A percentile compares a stretch with the other conserved stretches of the same genome.
Conservation (phyloP, 2,113 vertebrate species). For the Miniopterus natalensis region DNA sequence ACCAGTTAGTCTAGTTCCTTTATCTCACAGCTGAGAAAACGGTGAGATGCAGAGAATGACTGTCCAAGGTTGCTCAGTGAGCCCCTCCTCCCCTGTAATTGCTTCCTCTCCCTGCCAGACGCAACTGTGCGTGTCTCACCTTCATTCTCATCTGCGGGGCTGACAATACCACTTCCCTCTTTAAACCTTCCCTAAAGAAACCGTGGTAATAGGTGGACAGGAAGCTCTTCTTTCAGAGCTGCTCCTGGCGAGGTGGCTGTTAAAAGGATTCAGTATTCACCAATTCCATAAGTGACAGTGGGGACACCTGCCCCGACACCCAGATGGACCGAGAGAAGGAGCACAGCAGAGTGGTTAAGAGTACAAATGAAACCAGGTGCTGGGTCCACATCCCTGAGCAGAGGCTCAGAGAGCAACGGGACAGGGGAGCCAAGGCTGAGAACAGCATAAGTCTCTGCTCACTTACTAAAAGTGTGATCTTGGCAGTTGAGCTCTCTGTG, state of each 20-base stretch:
- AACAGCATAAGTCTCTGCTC: neutral
- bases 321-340: neutral
- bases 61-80: neutral
- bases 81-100: neutral
- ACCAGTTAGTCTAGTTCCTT: neutral
- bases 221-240: neutral
- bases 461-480: neutral
- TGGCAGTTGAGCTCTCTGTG: neutral
- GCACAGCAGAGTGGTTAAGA: neutral
- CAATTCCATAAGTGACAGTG: neutral
- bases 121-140: neutral
- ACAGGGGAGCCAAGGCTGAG: neutral
- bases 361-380: neutral
- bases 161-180: constrained; percentile 15
- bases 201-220: neutral
- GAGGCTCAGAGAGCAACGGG: neutral
- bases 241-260: neutral
- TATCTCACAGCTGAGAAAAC: constrained; percentile 33
- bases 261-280: neutral
- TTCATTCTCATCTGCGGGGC: neutral
- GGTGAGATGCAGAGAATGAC: neutral
- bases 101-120: constrained; percentile 1
- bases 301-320: neutral
- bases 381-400: neutral
- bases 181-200: constrained; percentile 32